A percentile compares a stretch with the other conserved stretches of the same genome.
phyloP scores from a whole-genome alignment of 2,113 vertebrate genomes.

The Uropsilus gracilis region DNA sequence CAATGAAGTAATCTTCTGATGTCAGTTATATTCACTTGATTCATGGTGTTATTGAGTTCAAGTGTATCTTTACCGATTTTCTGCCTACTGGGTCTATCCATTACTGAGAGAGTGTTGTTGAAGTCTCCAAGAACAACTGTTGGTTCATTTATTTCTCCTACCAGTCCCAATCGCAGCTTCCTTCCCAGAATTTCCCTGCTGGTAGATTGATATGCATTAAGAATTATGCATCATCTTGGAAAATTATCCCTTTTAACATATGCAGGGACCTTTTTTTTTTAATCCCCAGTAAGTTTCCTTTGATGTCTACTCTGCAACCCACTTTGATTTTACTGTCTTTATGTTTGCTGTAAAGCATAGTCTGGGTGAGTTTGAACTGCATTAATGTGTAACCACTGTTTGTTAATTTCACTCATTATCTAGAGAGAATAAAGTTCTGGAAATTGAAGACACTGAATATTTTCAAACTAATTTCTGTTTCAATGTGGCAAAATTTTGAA shows the following conservation, averaged over 20 bases:
- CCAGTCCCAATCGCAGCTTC: not conserved
- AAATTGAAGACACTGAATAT: not conserved
- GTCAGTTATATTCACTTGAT: not conserved
- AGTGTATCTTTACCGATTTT: not conserved
- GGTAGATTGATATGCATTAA: not conserved
- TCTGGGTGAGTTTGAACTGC: not conserved
- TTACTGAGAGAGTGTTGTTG: not conserved
- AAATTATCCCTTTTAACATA: not conserved
- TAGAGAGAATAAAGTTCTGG: not conserved
- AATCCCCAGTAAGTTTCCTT: not conserved
- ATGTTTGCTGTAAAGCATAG: not conserved
- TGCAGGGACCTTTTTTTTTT: not conserved
- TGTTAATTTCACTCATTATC: not conserved
- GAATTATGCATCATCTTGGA: not conserved
- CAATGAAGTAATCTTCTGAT: not conserved
- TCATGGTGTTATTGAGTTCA: not conserved
- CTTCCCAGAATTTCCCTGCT: not conserved
- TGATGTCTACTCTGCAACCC: not conserved
- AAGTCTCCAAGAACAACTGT: not conserved
- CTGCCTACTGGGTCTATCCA: not conserved
- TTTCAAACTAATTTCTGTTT: not conserved
- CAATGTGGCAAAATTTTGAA: not conserved
- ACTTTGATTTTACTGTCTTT: not conserved
- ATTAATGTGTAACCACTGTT: not conserved
- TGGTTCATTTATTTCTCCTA: constrained; percentile 4